Base-by-base conservation (phyloP, 2,888 invertebrate species). In the Meiosimyza platycephala region DNA sequence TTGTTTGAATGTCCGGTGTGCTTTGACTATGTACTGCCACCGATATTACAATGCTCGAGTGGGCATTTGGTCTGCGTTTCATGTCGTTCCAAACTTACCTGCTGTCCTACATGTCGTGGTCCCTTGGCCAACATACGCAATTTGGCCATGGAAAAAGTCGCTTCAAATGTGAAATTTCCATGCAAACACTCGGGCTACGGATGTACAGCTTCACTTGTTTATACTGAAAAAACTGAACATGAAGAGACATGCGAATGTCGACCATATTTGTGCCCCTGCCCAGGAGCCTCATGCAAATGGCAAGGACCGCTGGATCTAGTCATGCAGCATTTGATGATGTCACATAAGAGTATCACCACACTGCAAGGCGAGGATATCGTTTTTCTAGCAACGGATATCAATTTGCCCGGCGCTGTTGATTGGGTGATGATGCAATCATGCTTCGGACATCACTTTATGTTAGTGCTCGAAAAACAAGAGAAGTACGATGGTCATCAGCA, bases 371-470 rank as follows among this genome's bases (percentile, higher is more conserved):
- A 99, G 88, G 99, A 99, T 86, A 99, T 99, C 81, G 99, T 99
- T 68, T 99, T 99, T 88, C 89, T 99, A 80, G 99, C 99, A 2
- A 99, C 99, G 54, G 99, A 99, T 88, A 99, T 99, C 76, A 99
- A 99, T 89, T 91, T 99, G 78, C 99, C 99, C 9, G 99, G 99
- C 74, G 99, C 98, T 50, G 98, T 99, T 12, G 98, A 99, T 88
- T 99, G 98, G 98, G 97, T 97, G 5, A 99, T 99, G 99, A 99
- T 99, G 99, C 99, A 99, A 89, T 97, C 97, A 47, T 99, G 99
- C 88, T 99, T 99, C 87, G 97, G 97, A 72, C 98, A 98, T 85
- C 97, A 99, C 88, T 99, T 99, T 85, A 99, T 99, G 99, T 90
- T 99, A 78, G 99, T 99, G 51, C 90, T 99, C 67, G 99, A 99